phyloP scores from a whole-genome alignment of 1,140 invertebrate genomes.

The Eupristina koningsbergeri region DNA sequence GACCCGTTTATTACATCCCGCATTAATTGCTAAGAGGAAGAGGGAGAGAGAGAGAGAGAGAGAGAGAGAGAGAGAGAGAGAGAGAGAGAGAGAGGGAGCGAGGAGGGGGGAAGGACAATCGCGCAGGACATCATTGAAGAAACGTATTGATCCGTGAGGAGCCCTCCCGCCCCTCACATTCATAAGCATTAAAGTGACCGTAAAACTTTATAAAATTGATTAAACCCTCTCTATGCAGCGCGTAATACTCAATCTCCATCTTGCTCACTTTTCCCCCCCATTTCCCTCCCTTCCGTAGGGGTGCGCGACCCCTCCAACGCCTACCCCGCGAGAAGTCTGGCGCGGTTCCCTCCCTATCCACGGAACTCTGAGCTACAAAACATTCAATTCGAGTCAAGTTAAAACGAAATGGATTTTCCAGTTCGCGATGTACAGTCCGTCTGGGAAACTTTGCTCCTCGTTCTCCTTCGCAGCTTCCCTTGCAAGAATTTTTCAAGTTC shows the following conservation, averaged over 20 bases:
- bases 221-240: not conserved
- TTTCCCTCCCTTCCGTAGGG: slow-evolving; percentile 32
- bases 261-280: slow-evolving; percentile 37
- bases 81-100: too few relatives aligned
- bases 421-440: slow-evolving; percentile 56
- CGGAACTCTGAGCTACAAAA: slow-evolving; percentile 64
- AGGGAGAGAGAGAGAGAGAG: not conserved
- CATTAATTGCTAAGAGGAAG: not conserved
- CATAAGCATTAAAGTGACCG: not conserved
- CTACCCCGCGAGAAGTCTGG: slow-evolving; percentile 12
- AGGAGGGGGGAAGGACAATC: not conserved
- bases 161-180: not conserved
- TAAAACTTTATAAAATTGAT: slow-evolving; percentile 42
- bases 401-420: slow-evolving; percentile 71
- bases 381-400: slow-evolving; percentile 71
- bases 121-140: not conserved
- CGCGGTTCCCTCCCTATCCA: not conserved
- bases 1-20: not conserved
- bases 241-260: slow-evolving; percentile 30
- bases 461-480: not conserved
- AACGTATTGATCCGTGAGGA: not conserved
- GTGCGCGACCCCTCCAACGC: not conserved
- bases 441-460: slow-evolving; percentile 44
- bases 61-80: too few relatives aligned
- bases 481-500: not conserved